phyloP scores from a whole-genome alignment of 2,888 invertebrate genomes.

The Rhorus exstirpatorius region DNA sequence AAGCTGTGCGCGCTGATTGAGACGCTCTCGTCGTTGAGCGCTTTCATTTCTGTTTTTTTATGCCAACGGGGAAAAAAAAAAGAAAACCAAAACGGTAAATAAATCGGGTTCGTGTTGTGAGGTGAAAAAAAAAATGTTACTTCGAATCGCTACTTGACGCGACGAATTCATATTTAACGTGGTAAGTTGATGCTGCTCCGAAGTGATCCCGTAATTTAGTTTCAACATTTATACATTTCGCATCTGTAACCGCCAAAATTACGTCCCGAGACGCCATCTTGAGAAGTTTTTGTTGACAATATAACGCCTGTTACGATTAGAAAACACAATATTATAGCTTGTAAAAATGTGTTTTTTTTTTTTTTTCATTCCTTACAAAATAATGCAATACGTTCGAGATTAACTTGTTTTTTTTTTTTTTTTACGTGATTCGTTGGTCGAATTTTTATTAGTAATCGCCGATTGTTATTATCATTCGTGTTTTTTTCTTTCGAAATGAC shows the following conservation, averaged over 20 bases:
- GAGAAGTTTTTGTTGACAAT: slow-evolving; percentile 82
- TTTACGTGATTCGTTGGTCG: no score
- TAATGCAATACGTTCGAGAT: slow-evolving; percentile 5
- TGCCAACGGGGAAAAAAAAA: slow-evolving; percentile 19
- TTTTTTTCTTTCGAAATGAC: slow-evolving; percentile 5
- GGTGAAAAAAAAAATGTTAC: slow-evolving; percentile 69
- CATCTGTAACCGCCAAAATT: slow-evolving; percentile 82
- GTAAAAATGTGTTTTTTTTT: slow-evolving; percentile 19
- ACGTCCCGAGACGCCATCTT: slow-evolving; percentile 82
- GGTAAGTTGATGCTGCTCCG: slow-evolving; percentile 64
- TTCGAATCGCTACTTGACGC: slow-evolving; percentile 66
- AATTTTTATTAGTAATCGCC: no score
- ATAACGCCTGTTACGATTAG: slow-evolving; percentile 65
- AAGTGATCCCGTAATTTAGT: no score
- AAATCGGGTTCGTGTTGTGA: slow-evolving; percentile 40
- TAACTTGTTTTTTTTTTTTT: not conserved
- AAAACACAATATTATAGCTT: slow-evolving; percentile 43
- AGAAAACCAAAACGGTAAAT: slow-evolving; percentile 54
- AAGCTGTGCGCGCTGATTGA: slow-evolving; percentile 45
- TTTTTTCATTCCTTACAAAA: slow-evolving; percentile 3
- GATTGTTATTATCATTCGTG: not conserved
- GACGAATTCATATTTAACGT: slow-evolving; percentile 53
- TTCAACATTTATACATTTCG: no score
- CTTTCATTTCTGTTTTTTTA: slow-evolving; percentile 38
- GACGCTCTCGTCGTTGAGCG: slow-evolving; percentile 45